These are phyloP conservation scores for Zelostemma sp. DNA, from an alignment of 1,140 invertebrate species.

Conservation along the genomic window DNA sequence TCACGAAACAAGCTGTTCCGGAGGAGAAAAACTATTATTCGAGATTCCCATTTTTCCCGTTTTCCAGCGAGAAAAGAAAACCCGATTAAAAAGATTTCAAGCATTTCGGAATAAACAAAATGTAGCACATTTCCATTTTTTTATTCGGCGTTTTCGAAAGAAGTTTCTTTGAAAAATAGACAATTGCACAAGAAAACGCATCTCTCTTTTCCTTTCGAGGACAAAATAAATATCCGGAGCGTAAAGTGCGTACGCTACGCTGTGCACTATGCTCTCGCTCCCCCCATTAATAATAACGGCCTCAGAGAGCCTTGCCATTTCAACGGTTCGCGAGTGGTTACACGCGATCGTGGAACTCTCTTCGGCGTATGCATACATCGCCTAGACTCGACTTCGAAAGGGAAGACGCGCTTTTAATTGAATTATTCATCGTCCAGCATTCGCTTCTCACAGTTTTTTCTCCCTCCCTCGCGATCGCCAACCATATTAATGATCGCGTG, in stretches of 20 bases:
- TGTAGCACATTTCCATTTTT: neutral
- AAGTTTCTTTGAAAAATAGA: too few species aligned
- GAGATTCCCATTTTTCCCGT: neutral
- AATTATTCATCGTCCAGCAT: conserved; percentile 30
- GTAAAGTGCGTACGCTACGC: conserved; percentile 33
- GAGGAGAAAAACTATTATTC: conserved; percentile 9
- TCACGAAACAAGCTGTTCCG: conserved; percentile 26
- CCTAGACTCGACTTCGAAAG: conserved; percentile 31
- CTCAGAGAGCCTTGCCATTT: conserved; percentile 57
- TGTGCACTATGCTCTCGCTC: too few species aligned
- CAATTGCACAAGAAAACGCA: too few species aligned
- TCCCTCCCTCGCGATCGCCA: too few species aligned
- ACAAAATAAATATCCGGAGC: conserved; percentile 47
- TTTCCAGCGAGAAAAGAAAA: too few species aligned
- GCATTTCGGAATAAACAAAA: too few species aligned
- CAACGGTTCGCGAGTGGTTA: conserved; percentile 55
- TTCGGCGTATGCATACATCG: conserved; percentile 34
- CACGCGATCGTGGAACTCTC: conserved; percentile 42
- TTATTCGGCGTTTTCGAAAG: too few species aligned
- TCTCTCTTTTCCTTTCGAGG: conserved; percentile 35
- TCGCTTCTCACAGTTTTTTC: neutral
- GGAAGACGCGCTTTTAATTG: conserved; percentile 31
- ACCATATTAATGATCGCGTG: too few species aligned
- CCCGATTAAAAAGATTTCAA: too few species aligned
- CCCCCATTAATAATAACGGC: conserved; percentile 55